phyloP scores from a whole-genome alignment of 2,888 invertebrate species.

The Ganaspis brasiliensis region DNA sequence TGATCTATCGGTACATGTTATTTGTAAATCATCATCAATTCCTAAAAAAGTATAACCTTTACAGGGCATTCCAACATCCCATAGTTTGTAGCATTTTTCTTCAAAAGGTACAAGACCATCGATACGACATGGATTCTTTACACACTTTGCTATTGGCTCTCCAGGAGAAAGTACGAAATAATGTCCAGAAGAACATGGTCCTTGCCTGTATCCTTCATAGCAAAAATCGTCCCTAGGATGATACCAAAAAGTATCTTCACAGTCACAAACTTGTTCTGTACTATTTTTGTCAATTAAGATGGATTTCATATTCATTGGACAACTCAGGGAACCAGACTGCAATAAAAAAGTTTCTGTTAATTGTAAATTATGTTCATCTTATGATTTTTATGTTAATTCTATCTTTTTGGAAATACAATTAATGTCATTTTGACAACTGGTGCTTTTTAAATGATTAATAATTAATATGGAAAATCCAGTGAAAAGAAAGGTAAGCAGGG shows the following conservation, averaged over 20 bases:
- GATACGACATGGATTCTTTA: constrained; percentile 83
- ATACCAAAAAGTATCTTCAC: not conserved
- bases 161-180: constrained; percentile 83
- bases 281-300: too few relatives aligned
- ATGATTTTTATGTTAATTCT: too few relatives aligned
- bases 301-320: not conserved
- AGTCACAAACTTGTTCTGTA: not conserved
- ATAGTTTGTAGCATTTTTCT: constrained; percentile 81
- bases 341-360: too few relatives aligned
- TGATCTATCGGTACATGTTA: not conserved
- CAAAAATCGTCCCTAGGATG: constrained; percentile 83
- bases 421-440: too few relatives aligned
- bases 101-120: constrained; percentile 82
- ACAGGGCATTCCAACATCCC: constrained; percentile 80
- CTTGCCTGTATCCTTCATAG: constrained; percentile 84
- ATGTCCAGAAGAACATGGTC: constrained; percentile 84
- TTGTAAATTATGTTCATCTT: too few relatives aligned
- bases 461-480: too few relatives aligned
- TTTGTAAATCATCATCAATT: not conserved
- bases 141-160: constrained; percentile 84
- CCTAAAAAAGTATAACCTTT: constrained; percentile 71
- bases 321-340: not conserved
- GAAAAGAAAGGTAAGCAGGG: too few relatives aligned
- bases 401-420: too few relatives aligned
- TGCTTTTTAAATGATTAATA: too few relatives aligned